Conservation (phyloP, 2,797 vertebrate genomes). For the Manis pentadactyla region DNA sequence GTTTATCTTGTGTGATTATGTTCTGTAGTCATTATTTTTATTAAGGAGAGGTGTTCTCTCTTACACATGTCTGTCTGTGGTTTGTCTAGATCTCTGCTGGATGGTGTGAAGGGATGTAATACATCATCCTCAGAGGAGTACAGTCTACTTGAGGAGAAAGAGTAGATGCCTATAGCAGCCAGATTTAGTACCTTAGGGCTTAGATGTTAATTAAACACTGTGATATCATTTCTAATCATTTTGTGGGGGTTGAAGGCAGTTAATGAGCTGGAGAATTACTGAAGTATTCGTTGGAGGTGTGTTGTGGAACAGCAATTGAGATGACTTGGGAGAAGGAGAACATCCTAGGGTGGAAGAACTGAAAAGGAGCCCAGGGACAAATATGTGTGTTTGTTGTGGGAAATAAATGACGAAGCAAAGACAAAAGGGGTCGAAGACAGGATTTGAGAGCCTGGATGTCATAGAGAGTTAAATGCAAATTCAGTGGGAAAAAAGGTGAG, state of each 20-base stretch:
- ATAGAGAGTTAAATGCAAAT: background rate
- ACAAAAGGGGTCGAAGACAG: background rate
- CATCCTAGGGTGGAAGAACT: background rate
- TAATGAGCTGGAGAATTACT: background rate
- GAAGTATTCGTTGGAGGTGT: background rate
- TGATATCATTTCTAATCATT: slow-evolving; percentile 34
- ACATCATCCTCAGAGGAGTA: background rate
- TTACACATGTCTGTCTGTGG: background rate
- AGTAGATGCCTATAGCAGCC: background rate
- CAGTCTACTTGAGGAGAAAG: background rate
- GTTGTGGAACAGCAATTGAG: slow-evolving; percentile 10
- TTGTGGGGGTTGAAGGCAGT: slow-evolving; percentile 4
- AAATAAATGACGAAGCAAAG: background rate
- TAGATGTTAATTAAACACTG: slow-evolving; percentile 15
- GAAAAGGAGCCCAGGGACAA: background rate
- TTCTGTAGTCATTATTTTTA: slow-evolving; percentile 15
- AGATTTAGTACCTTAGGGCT: slow-evolving; percentile 24
- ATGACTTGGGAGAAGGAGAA: background rate
- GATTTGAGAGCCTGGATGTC: background rate
- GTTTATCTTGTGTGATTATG: slow-evolving; percentile 3
- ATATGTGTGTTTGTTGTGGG: background rate
- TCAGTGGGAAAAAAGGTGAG: background rate
- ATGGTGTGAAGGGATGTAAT: background rate
- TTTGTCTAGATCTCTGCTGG: background rate
- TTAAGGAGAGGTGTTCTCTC: background rate